Evolutionary conservation across 92 coral and sea anemone genomes (phyloP).

Genomic region (Parazoanthus swiftii): DNA sequence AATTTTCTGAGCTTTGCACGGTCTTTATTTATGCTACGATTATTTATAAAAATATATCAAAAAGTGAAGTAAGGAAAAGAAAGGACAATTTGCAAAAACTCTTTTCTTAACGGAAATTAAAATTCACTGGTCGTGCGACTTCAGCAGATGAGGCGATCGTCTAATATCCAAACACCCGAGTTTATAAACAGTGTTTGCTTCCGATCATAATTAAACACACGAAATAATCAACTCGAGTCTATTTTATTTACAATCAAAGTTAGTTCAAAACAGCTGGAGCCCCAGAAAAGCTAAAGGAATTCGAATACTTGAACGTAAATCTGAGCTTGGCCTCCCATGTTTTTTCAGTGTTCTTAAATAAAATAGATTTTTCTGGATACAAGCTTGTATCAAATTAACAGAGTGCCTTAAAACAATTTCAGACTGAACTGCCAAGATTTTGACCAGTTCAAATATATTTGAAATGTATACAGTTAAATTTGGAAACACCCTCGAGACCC

Average conservation of each 20-base stretch:
- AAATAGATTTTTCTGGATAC: constrained; percentile 7
- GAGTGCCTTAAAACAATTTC: not conserved
- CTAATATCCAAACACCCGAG: constrained; percentile 8
- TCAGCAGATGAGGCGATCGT: constrained; percentile 24
- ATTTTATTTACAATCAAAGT: constrained; percentile 20
- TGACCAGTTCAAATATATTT: not conserved
- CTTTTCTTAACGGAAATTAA: constrained; percentile 31
- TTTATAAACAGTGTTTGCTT: constrained; percentile 24
- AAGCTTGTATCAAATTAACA: not conserved
- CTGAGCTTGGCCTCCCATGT: constrained; percentile 7
- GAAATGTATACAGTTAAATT: not conserved
- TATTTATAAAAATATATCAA: not conserved
- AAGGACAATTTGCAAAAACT: not conserved
- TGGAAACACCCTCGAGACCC: not conserved
- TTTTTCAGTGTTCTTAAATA: not conserved
- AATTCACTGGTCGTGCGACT: constrained; percentile 24
- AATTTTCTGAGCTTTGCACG: constrained; percentile 3
- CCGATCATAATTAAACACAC: constrained; percentile 38
- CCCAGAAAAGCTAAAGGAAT: constrained; percentile 15
- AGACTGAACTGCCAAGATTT: not conserved
- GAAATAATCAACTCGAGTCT: constrained; percentile 22
- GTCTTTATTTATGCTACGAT: not conserved
- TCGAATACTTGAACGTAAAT: constrained; percentile 9
- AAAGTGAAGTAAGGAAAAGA: not conserved
- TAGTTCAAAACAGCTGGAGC: constrained; percentile 19